Base-by-base conservation (phyloP, 2,888 invertebrate species). In the Lithophane ornitopus region DNA sequence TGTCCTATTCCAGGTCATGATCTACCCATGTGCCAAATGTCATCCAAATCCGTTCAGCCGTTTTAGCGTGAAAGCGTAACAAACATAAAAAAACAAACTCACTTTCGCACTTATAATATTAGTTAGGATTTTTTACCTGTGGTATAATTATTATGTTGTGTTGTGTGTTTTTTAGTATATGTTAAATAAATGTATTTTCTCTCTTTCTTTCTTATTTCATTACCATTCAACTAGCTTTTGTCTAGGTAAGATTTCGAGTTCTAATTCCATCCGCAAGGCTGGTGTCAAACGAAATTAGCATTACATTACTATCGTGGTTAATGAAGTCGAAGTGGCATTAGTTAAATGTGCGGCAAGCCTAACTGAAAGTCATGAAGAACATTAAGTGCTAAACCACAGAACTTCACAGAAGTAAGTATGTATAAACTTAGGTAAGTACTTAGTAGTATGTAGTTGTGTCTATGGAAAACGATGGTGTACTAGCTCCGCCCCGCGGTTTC, bases 241-340 rank as follows among this genome's bases (percentile, higher is more conserved):
- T 39, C 56, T 39, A 34, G 26, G 12, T 22, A 44, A 52, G 19
- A 39, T 58, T 56, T 19, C 34, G 44, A 61, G 22, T 71, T 49
- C 26, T 62, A 79, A 68, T 44, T 62, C 34, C 59, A n/a, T 12
- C 34, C n/a, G 16, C 26, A 58, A 67, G 44, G 14, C 62, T 67
- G 52, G 46, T 41, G 54, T 52, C 28, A 72, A 39, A 62, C 34
- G 26, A 61, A 67, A 66, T 78, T 78, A 49, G 56, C n/a, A 63
- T 78, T 22, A 63, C 28, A 71, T 79, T 68, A 63, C 14, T 44
- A 44, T n/a, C 12, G 62, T 52, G 61, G 62, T 26, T 63, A 67
- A 49, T 56, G 26, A 62, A 58, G 34, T 44, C 63, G 11, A 62
- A 80, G 74, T 73, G 67, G 26, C 22, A 52, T 67, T 67, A 78